Evolutionary conservation across 2,113 vertebrate genomes (phyloP).

Genomic region (Takifugu bimaculatus): DNA sequence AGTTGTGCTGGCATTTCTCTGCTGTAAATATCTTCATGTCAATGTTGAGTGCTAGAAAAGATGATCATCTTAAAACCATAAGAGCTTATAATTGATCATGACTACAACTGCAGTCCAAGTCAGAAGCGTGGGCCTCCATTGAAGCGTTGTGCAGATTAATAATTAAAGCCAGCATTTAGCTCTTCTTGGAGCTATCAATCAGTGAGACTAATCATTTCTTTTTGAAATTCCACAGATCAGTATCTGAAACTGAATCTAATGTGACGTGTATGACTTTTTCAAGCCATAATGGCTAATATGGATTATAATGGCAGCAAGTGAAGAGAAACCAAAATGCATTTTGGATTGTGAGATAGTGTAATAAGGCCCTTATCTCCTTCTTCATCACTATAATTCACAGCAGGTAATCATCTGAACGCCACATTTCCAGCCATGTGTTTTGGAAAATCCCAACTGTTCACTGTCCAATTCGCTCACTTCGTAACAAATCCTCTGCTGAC

Average conservation of each 20-base stretch:
- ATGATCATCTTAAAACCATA: not conserved
- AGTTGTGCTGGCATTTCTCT: not conserved
- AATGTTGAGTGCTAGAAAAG: not conserved
- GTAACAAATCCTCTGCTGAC: conserved; percentile 22
- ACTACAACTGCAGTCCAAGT: not conserved
- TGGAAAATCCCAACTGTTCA: not conserved
- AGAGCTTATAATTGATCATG: not conserved
- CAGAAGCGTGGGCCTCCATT: too few relatives aligned
- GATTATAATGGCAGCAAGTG: too few relatives aligned
- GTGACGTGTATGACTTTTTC: too few relatives aligned
- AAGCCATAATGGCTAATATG: too few relatives aligned
- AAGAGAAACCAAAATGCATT: too few relatives aligned
- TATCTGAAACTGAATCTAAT: too few relatives aligned
- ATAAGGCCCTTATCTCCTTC: not conserved
- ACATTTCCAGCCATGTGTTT: conserved; percentile 24
- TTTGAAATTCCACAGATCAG: too few relatives aligned
- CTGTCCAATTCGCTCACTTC: conserved; percentile 10
- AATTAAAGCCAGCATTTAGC: not conserved
- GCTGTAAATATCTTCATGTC: not conserved
- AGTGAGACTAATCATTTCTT: too few relatives aligned
- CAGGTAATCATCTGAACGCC: conserved; percentile 23
- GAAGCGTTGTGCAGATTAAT: not conserved
- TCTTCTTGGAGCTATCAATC: too few relatives aligned
- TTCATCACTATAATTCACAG: conserved; percentile 18
- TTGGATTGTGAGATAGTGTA: not conserved